Evolutionary conservation across 2,113 vertebrate species (phyloP).

Genomic region (Canis aureus): DNA sequence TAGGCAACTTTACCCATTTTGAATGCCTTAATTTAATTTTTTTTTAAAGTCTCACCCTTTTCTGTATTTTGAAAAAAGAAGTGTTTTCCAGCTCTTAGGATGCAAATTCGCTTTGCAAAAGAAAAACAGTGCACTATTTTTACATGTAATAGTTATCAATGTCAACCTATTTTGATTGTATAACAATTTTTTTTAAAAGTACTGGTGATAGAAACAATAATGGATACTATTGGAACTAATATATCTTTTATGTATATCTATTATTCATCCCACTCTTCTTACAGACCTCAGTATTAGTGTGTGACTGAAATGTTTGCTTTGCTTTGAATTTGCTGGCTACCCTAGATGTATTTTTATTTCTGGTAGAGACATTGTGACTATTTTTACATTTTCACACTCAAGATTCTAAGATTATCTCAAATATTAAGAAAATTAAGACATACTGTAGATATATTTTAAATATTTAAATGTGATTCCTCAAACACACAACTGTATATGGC

Average conservation of each 20-base stretch:
- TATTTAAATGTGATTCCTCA: conserved; percentile 88
- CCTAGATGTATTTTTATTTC: conserved; percentile 87
- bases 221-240: conserved; percentile 80
- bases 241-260: conserved; percentile 77
- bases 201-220: conserved; percentile 83
- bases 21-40: conserved; percentile 92
- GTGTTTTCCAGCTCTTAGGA: conserved; percentile 88
- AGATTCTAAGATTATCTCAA: conserved; percentile 86
- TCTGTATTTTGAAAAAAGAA: conserved; percentile 84
- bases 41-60: conserved; percentile 86
- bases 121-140: conserved; percentile 89
- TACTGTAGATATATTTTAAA: conserved; percentile 92
- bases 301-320: conserved; percentile 86
- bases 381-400: conserved; percentile 91
- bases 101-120: conserved; percentile 90
- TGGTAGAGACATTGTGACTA: conserved; percentile 84
- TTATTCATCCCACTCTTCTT: conserved; percentile 78
- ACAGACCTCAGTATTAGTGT: conserved; percentile 84
- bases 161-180: conserved; percentile 92
- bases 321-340: conserved; percentile 87
- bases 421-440: conserved; percentile 87
- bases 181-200: conserved; percentile 81
- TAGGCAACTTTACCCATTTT: conserved; percentile 84
- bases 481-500: conserved; percentile 85
- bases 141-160: conserved; percentile 87